Evolutionary conservation across 1,140 invertebrate genomes (phyloP), one percentile per base, ranked within the genome.

Genomic region (Lutraria rhynchaena): DNA sequence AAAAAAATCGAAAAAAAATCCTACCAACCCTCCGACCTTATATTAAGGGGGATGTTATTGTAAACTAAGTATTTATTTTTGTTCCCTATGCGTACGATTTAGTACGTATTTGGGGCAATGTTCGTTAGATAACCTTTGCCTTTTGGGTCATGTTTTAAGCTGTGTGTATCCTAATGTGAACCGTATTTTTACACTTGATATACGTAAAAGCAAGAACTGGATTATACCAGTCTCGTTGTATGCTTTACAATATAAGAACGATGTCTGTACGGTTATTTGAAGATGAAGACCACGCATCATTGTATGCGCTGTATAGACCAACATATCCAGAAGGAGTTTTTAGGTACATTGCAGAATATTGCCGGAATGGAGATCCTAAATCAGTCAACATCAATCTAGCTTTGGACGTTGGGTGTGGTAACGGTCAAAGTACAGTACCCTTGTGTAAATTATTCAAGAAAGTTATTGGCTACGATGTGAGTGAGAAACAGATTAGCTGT

Each of bases 331-430:
- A 83, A 7, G 67, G 78, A 17, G 82, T 93, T 9, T 88, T 86
- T 19, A 81, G 89, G 11, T 80, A 76, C 31, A 90, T 93, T 31
- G 35, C 91, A 13, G 51, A 84, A 15, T 93, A 86, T 81, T 84
- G 90, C 31, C 85, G 85, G 69, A 85, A 90, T 84, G 86, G 83
- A 70, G 87, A 89, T 77, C 41, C 49, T 24, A 2, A 5, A 11
- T 1, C 27, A 0, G 2, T 22, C 49, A 35, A 65, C 4, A 80
- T 73, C 69, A 71, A 81, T 3, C 44, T 86, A 17, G 86, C 88
- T 37, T 71, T 92, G 3, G 93, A 94, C 86, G 89, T 94, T n/a
- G 93, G 93, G 0, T 93, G 93, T 88, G 93, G 93, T 13, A 90
- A 90, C 15, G 93, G 93, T 15, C 93, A 94, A 85, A 93, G 92